Base-by-base conservation (phyloP, 2,888 invertebrate species). In the Odontocolon sp. region DNA sequence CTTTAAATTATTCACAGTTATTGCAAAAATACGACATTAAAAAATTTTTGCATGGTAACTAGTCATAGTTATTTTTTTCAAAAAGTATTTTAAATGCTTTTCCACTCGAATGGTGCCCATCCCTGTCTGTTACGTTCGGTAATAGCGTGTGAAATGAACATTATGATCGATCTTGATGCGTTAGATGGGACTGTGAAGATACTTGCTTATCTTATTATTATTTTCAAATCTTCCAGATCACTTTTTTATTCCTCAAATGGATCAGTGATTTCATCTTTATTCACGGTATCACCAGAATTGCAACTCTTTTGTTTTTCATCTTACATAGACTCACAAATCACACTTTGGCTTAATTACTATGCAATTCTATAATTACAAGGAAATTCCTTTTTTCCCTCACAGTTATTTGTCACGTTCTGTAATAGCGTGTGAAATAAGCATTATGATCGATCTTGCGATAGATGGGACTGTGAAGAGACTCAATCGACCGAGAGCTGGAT, bases 311-410 rank as follows among this genome's bases (percentile, higher is more conserved):
- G 18, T 21, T 45, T 50, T 26, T 23, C 14, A n/a, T 50, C 14
- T 14, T 23, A 50, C 50, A n/a, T n/a, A n/a, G 50, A 26, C 26
- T 26, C 11, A 50, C 50, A 23, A 50, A 50, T 50, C 47, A 23
- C 23, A 11, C 26, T n/a, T 23, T 26, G n/a, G 26, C 6, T 50
- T 50, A 50, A 50, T 50, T 26, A 26, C 50, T 6, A 50, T 23
- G 23, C 26, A 26, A 50, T 50, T 26, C 26, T 23, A 26, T 23
- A 11, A 26, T 50, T 11, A n/a, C 26, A 23, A 23, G 26, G 26
- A 50, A 50, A 11, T 50, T 5, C 11, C 23, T 47, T 23, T 21
- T 26, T 47, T 23, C 11, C 8, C 5, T 3, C 26, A 47, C 26
- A 11, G 9, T 18, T 21, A 47, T 47, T 23, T 47, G 47, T 47